phyloP scores from a whole-genome alignment of 2,888 invertebrate genomes.

The Diplazon laetatorius region DNA sequence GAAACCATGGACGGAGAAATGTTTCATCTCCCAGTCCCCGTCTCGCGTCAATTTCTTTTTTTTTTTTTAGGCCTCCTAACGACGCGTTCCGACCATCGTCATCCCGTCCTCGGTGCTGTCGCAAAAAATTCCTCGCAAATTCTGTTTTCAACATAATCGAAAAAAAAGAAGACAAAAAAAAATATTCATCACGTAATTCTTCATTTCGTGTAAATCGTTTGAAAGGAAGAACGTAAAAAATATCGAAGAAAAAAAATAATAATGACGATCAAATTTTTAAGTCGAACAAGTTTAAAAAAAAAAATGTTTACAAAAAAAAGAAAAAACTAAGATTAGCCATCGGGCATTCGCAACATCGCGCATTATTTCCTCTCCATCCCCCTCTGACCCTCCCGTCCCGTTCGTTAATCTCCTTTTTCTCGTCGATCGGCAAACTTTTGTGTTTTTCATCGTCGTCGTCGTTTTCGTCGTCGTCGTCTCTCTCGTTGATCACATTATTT shows the following conservation, averaged over 20 bases:
- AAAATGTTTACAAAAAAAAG: slow-evolving; percentile 45
- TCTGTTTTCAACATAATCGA: neutral
- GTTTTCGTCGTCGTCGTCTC: no score
- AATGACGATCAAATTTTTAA: no score
- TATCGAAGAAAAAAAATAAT: no score
- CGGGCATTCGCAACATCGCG: slow-evolving; percentile 26
- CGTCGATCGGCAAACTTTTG: neutral
- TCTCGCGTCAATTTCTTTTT: slow-evolving; percentile 1
- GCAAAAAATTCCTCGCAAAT: slow-evolving; percentile 11
- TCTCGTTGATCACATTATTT: no score
- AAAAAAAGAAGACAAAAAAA: no score
- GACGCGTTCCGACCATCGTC: slow-evolving; percentile 17
- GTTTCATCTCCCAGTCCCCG: neutral
- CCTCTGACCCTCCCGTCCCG: neutral
- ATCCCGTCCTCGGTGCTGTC: neutral
- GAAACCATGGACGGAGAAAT: slow-evolving; percentile 19
- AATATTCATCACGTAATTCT: slow-evolving; percentile 19
- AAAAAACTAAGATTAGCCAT: slow-evolving; percentile 57
- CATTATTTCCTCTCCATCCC: neutral
- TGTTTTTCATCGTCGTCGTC: no score
- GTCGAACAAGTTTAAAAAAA: slow-evolving; percentile 39
- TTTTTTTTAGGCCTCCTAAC: slow-evolving; percentile 26
- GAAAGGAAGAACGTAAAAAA: no score
- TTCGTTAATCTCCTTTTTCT: neutral
- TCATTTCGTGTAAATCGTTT: slow-evolving; percentile 36